Evolutionary conservation across 2,888 invertebrate species (phyloP).

Genomic region (Ephialtes manifestator): DNA sequence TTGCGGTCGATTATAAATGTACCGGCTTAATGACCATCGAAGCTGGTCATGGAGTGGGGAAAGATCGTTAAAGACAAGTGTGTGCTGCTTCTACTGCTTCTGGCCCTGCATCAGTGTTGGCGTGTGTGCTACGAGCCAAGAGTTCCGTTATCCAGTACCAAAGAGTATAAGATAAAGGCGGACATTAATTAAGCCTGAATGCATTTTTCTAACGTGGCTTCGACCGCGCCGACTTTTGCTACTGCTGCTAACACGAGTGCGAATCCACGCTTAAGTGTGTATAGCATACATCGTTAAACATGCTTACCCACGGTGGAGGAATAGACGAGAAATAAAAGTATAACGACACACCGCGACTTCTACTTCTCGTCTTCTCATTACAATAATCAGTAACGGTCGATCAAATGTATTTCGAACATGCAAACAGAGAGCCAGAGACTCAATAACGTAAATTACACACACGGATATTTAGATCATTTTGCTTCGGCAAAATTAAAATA

Average conservation of each 20-base stretch:
- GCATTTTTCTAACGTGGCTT: slow-evolving; percentile 54
- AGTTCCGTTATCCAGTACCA: slow-evolving; percentile 63
- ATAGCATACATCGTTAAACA: slow-evolving; percentile 44
- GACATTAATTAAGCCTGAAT: slow-evolving; percentile 66
- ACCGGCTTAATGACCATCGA: slow-evolving; percentile 60
- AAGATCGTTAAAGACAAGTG: slow-evolving; percentile 57
- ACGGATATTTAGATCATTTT: too few species aligned
- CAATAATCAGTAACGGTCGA: slow-evolving; percentile 28
- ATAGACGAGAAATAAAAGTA: slow-evolving; percentile 37
- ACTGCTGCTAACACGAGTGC: slow-evolving; percentile 54
- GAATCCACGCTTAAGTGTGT: slow-evolving; percentile 31
- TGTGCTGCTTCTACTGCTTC: slow-evolving; percentile 3
- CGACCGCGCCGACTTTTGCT: slow-evolving; percentile 14
- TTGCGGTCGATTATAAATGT: slow-evolving; percentile 66
- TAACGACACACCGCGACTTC: slow-evolving; percentile 30
- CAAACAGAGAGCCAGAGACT: too few species aligned
- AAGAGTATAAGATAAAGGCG: slow-evolving; percentile 39
- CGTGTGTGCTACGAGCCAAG: slow-evolving; percentile 23
- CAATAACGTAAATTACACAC: too few species aligned
- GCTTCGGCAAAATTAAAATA: too few species aligned
- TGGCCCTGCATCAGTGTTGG: slow-evolving; percentile 9
- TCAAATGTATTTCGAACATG: background rate
- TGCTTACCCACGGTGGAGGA: slow-evolving; percentile 40
- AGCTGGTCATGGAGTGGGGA: slow-evolving; percentile 43
- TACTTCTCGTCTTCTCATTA: slow-evolving; percentile 42